These are phyloP conservation scores for Nowickia ferox DNA, from an alignment of 2,888 invertebrate species.

Conservation along the genomic window DNA sequence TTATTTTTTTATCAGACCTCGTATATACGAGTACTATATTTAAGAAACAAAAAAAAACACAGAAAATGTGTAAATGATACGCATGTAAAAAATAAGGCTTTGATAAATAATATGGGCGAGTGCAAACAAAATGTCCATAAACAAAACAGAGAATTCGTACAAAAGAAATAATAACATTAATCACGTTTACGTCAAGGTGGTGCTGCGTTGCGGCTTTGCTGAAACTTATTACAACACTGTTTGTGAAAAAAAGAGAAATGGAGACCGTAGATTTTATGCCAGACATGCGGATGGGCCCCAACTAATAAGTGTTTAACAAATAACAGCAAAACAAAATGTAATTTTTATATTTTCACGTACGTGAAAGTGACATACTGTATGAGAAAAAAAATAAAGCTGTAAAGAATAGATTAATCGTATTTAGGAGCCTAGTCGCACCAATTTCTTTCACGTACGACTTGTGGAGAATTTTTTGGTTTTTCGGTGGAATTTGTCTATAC, in stretches of 20 bases:
- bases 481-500: too few relatives aligned
- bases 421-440: too few relatives aligned
- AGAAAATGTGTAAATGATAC: conserved; percentile 53
- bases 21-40: too few relatives aligned
- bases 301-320: not conserved
- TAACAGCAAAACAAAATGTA: too few relatives aligned
- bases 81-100: conserved; percentile 7
- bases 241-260: not conserved
- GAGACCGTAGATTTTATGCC: conserved; percentile 3
- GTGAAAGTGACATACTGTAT: too few relatives aligned
- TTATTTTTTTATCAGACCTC: too few relatives aligned
- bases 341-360: too few relatives aligned
- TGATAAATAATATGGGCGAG: conserved; percentile 28
- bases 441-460: too few relatives aligned
- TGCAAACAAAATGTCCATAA: conserved; percentile 36
- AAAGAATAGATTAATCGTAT: too few relatives aligned
- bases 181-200: conserved; percentile 55
- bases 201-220: not conserved
- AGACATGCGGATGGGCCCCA: not conserved
- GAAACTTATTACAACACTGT: not conserved
- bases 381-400: too few relatives aligned
- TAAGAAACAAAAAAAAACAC: too few relatives aligned
- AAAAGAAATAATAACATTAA: conserved; percentile 54
- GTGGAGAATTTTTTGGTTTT: too few relatives aligned
- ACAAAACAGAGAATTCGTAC: conserved; percentile 22